Conservation (phyloP, 2,888 invertebrate species). For the Ganaspis brasiliensis region DNA sequence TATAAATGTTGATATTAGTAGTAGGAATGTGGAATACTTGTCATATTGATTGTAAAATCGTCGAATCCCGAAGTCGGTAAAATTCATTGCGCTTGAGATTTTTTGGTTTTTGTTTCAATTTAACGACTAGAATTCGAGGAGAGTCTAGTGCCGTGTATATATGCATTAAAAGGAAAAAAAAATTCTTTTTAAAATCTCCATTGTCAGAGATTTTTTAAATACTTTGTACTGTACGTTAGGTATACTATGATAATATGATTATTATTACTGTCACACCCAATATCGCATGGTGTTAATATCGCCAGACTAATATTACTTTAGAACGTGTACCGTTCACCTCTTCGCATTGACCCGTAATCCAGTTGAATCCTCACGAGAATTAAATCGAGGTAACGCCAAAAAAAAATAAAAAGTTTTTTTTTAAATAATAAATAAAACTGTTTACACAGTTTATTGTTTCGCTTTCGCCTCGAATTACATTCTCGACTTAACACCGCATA, state of each 20-base stretch:
- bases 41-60: conserved; percentile 68
- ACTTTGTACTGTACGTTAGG: conserved; percentile 67
- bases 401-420: conserved; percentile 14
- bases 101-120: conserved; percentile 36
- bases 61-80: conserved; percentile 14
- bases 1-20: conserved; percentile 80
- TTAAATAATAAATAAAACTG: conserved; percentile 57
- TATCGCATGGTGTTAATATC: conserved; percentile 69
- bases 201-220: conserved; percentile 64
- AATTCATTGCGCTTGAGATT: conserved; percentile 38
- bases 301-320: conserved; percentile 64
- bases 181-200: conserved; percentile 44
- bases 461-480: conserved; percentile 59
- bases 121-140: conserved; percentile 45
- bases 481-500: conserved; percentile 55
- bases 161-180: conserved; percentile 59
- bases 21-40: conserved; percentile 77
- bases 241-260: conserved; percentile 68
- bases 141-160: conserved; percentile 70
- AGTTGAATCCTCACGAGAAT: conserved; percentile 15
- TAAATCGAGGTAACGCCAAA: conserved; percentile 23
- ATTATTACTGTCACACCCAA: conserved; percentile 64
- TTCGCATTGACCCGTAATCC: conserved; percentile 25
- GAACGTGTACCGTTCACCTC: conserved; percentile 23
- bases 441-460: conserved; percentile 63